These are phyloP conservation scores for Neostethus bicornis DNA, from an alignment of 2,797 vertebrate species.

Conservation along the genomic window DNA sequence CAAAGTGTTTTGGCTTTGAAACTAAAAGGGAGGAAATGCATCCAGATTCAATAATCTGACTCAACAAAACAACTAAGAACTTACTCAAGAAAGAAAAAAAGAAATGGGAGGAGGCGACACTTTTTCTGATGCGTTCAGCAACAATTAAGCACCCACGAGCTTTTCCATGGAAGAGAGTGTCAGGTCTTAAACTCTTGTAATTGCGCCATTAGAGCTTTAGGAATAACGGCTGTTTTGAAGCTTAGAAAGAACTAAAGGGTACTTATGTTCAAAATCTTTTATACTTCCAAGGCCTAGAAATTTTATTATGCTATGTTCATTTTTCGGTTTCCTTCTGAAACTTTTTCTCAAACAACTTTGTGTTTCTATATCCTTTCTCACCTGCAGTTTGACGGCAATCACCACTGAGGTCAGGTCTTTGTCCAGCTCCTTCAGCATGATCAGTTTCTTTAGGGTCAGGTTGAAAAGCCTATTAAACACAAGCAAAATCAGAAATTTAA, in stretches of 20 bases:
- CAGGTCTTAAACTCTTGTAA: slow-evolving; percentile 10
- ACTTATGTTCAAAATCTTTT: no score
- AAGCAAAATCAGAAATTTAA: slow-evolving; percentile 26
- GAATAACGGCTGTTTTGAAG: slow-evolving; percentile 2
- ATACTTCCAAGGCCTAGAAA: no score
- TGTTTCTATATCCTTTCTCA: slow-evolving; percentile 20
- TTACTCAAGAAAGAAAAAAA: not conserved
- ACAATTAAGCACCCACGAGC: not conserved
- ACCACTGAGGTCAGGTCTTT: slow-evolving; percentile 92
- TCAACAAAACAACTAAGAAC: slow-evolving; percentile 6
- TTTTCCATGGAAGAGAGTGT: not conserved
- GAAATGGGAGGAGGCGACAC: not conserved
- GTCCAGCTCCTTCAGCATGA: slow-evolving; percentile 93
- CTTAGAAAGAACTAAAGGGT: not conserved
- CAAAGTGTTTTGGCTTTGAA: slow-evolving; percentile 3
- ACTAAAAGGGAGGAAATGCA: slow-evolving; percentile 1
- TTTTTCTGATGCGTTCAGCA: slow-evolving; percentile 2
- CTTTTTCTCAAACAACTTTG: not conserved
- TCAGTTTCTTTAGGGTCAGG: slow-evolving; percentile 91
- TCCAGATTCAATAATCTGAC: slow-evolving; percentile 17
- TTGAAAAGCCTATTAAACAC: slow-evolving; percentile 84
- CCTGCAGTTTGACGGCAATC: slow-evolving; percentile 93
- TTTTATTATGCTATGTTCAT: no score
- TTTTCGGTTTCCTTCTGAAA: not conserved
- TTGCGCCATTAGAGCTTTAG: slow-evolving; percentile 10